Evolutionary conservation across 1,140 invertebrate species (phyloP).

Genomic region (Ostrea edulis): DNA sequence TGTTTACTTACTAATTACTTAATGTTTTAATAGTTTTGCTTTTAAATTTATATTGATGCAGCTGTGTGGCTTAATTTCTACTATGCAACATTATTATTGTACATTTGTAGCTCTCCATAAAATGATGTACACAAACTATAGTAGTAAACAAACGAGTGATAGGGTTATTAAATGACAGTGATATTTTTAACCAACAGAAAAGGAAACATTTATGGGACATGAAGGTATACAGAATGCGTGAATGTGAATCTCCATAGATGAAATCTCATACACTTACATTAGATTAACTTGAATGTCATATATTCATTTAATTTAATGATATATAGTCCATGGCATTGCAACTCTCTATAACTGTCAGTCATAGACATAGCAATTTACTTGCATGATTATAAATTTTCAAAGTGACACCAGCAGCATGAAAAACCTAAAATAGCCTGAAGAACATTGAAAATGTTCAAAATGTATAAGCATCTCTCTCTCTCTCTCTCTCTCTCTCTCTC

Average conservation of each 20-base stretch:
- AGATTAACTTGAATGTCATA: background rate
- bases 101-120: background rate
- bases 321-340: background rate
- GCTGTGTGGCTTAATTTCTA: background rate
- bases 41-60: background rate
- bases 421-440: background rate
- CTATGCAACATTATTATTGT: background rate
- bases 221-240: constrained; percentile 40
- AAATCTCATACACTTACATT: background rate
- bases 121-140: background rate
- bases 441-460: no score
- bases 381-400: no score
- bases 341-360: background rate
- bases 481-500: no score
- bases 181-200: constrained; percentile 50
- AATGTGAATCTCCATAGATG: background rate
- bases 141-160: background rate
- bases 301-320: background rate
- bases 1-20: background rate
- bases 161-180: background rate
- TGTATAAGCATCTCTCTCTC: no score
- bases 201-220: constrained; percentile 57
- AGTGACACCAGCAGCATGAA: background rate
- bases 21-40: no score
- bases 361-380: no score